A percentile compares a stretch with the other conserved stretches of the same genome.
These are phyloP conservation scores for Zaprionus lineosus DNA, from an alignment of 2,888 invertebrate genomes.

Conservation along the genomic window DNA sequence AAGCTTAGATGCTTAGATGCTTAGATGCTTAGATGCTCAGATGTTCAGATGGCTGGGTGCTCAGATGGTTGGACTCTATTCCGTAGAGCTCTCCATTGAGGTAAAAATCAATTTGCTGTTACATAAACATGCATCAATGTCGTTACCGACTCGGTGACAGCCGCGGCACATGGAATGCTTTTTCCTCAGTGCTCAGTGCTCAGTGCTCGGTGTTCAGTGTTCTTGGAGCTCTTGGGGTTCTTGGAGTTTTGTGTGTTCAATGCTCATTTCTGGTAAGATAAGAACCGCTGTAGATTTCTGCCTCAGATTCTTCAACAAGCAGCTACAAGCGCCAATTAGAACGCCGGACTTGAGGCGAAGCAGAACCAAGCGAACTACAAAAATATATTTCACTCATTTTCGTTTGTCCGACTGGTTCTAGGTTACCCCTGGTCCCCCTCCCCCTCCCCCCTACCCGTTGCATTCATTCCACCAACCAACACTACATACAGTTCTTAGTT, in stretches of 20 bases:
- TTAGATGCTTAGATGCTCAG: too few species aligned
- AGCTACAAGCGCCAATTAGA: conserved; percentile 76
- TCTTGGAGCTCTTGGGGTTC: conserved; percentile 4
- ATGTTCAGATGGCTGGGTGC: too few species aligned
- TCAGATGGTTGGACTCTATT: conserved; percentile 3
- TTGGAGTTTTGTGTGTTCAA: conserved; percentile 7
- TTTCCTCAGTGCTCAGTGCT: conserved; percentile 50
- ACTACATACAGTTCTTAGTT: not conserved
- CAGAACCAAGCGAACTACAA: conserved; percentile 25
- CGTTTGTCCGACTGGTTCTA: conserved; percentile 36
- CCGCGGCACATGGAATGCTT: conserved; percentile 63
- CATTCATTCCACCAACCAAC: too few species aligned
- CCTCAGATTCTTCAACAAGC: conserved; percentile 56
- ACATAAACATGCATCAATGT: conserved; percentile 76
- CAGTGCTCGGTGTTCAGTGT: not conserved
- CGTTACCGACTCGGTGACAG: conserved; percentile 44
- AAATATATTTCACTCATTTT: conserved; percentile 58
- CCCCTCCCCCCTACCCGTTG: not conserved
- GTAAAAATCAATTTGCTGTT: conserved; percentile 69
- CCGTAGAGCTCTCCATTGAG: conserved; percentile 17
- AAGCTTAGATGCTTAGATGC: too few species aligned
- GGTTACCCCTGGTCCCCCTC: too few species aligned
- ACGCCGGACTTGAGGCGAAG: conserved; percentile 21
- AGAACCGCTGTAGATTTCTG: conserved; percentile 68
- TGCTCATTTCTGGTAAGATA: conserved; percentile 67